phyloP scores from a whole-genome alignment of 2,888 invertebrate genomes.

The Heliconius sara region DNA sequence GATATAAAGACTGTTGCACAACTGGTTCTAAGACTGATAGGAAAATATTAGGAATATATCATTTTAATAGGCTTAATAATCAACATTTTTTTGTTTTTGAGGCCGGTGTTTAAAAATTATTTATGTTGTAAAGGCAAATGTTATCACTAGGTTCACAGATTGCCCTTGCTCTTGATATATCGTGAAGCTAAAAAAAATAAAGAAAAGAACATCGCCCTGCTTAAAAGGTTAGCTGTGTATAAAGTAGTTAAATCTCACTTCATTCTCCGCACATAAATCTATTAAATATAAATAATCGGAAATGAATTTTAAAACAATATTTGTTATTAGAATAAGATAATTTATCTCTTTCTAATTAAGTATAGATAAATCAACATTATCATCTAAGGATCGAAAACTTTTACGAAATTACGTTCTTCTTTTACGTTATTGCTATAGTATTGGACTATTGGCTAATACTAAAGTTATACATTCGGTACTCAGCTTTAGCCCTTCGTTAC shows the following conservation, averaged over 20 bases:
- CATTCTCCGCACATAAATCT: too few species aligned
- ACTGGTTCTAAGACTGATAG: neutral
- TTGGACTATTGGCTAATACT: neutral
- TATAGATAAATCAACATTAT: neutral
- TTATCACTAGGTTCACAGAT: too few species aligned
- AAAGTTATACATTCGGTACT: slow-evolving; percentile 28
- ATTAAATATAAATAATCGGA: too few species aligned
- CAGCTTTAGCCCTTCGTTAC: slow-evolving; percentile 63
- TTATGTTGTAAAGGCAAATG: too few species aligned
- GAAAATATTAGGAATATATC: neutral
- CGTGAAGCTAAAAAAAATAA: too few species aligned
- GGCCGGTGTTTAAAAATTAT: too few species aligned
- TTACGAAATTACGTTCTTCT: neutral
- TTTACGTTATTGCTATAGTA: slow-evolving; percentile 3
- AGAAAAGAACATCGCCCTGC: too few species aligned
- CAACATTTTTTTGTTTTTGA: too few species aligned
- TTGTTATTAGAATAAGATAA: neutral
- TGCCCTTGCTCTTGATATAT: too few species aligned
- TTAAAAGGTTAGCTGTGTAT: too few species aligned
- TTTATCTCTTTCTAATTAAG: neutral
- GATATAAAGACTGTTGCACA: slow-evolving; percentile 43
- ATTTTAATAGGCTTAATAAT: neutral
- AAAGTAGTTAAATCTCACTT: too few species aligned
- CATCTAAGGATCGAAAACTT: neutral
- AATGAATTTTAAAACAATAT: neutral